Percentiles rank a stretch among this genome's conserved stretches.
Evolutionary conservation across 2,113 vertebrate species (phyloP).

Genomic region (Odobenus rosmarus): DNA sequence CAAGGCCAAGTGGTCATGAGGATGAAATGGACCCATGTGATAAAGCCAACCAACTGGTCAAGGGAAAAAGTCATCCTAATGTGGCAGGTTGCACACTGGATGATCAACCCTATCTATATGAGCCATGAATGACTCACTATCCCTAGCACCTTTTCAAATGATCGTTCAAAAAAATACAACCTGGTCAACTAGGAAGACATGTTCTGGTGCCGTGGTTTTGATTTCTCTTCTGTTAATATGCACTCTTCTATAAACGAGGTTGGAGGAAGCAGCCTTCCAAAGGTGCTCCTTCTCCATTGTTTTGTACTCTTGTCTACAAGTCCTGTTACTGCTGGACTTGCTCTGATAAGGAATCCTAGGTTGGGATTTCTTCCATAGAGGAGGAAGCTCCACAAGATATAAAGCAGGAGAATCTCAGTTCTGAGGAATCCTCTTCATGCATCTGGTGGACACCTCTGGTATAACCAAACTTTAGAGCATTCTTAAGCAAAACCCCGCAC

Average conservation of each 20-base stretch:
- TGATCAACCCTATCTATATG: background rate
- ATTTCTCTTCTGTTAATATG: background rate
- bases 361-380: background rate
- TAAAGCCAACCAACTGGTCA: background rate
- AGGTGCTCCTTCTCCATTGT: background rate
- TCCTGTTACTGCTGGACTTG: background rate
- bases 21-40: accelerated
- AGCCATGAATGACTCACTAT: background rate
- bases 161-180: background rate
- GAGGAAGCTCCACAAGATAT: background rate
- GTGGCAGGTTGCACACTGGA: background rate
- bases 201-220: too few relatives aligned
- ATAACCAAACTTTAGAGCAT: background rate
- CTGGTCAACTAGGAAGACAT: background rate
- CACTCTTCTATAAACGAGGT: background rate
- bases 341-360: background rate
- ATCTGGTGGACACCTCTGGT: background rate
- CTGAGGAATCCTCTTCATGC: background rate
- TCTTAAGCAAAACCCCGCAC: background rate
- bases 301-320: background rate
- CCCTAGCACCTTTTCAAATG: background rate
- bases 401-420: background rate
- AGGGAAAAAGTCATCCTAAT: background rate
- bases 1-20: background rate
- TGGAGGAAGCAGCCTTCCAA: background rate